Evolutionary conservation across 2,113 vertebrate species (phyloP), one percentile per base, ranked within the genome.

Genomic region (Rhea americana): DNA sequence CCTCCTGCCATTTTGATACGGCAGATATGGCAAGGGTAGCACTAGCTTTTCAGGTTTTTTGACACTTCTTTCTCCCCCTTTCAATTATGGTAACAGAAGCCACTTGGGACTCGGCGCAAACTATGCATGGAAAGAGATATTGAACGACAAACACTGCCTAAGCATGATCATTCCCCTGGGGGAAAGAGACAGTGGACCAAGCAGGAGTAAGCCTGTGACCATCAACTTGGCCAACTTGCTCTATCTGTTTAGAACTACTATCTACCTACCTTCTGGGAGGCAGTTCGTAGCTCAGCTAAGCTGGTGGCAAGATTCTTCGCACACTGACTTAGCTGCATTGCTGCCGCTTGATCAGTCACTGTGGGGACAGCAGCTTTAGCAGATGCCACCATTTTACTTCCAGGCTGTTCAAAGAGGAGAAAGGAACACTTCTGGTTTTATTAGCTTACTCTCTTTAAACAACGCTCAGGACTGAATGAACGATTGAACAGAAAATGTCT

Each of bases 261-360:
- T 45, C 39, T 14, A 81, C 96, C 72, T 89, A 99, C 99, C 99
- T 99, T 99, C 96, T 99, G 99, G 2, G 99, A 98, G 39, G 99
- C 99, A 0, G 99, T 99, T 39, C 99, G 96, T 4, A 99, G 98
- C 95, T 99, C 99, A 1, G 99, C 99, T 92, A 99, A 95, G 96
- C 99, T 99, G 96, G 99, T 99, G 32, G 99, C 99, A 50, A 99
- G 98, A 85, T 99, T 99, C 96, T 99, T 99, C 55, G 99, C 99
- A 94, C 99, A 99, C 73, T 99, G 99, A 89, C 99, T 99, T 77
- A 99, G 97, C 93, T 99, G 99, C 99, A 99, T 99, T 22, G 99
- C 99, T 22, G 99, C 99, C 16, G 99, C 99, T 96, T 99, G 99
- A 83, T 99, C 99, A 6, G 98, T 97, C 93, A 99, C 99, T 0